Evolutionary conservation across 2,113 vertebrate species (phyloP), one percentile per base, ranked within the genome.

Genomic region (Rhabdomys dilectus): DNA sequence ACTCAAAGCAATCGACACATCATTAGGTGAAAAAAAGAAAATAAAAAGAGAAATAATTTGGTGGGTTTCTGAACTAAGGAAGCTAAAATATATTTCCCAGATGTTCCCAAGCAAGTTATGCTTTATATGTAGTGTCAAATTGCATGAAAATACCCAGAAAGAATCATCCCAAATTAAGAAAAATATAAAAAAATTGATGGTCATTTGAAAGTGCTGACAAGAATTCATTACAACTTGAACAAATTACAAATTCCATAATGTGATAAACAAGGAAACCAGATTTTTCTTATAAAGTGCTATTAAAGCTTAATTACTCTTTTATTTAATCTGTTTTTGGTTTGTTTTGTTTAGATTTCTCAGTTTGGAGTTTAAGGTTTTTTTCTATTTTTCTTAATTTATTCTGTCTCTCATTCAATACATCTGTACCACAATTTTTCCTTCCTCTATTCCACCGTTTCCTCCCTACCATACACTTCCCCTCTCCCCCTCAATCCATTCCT

Each of bases 231-330:
- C 21, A 4, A 17, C 0, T 17, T 58, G 0, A 34, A 45, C 64
- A 86, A 48, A 66, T 77, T 53, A 7, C 11, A 36, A 1, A 60
- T 53, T 2, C 24, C 24, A 64, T 19, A 62, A 26, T 29, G 4
- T 48, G 21, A 11, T 6, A 3, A 2, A 15, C 34, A 53, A 7
- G 7, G 17, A 12, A 4, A 8, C 1, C 4, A 4, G 15, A 34
- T 34, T 34, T 68, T 68, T 34, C 66, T 68, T 12, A 34, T 68
- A 13, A 68, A 68, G 11, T 68, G 31, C 66, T 36, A 68, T 68
- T 68, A 34, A 68, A 36, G 31, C 5, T 68, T 68, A 6, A 36
- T 68, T 68, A 16, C 31, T 16, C 11, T 68, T 64, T 64, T 29
- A 64, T 26, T 64, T 64, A 29, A 64, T 29, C 62, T 64, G 62